Conservation (phyloP, 2,888 invertebrate species). For the Trissolcus japonicus region DNA sequence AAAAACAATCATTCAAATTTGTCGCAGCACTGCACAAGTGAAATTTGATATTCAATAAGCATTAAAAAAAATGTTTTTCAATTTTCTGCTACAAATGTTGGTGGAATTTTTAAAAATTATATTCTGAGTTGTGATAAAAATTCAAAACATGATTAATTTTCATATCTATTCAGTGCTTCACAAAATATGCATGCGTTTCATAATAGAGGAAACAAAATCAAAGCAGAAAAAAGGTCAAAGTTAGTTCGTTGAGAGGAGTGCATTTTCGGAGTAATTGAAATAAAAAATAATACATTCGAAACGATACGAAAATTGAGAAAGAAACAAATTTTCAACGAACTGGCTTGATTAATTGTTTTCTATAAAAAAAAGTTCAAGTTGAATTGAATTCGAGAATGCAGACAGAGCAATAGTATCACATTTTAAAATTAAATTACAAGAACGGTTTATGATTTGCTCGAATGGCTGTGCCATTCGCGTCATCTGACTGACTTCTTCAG, state of each 20-base stretch:
- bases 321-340: conserved; percentile 12
- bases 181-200: conserved; percentile 50
- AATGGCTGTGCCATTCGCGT: conserved; percentile 23
- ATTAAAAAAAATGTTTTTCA: background rate
- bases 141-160: conserved; percentile 25
- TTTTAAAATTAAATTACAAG: conserved; percentile 18
- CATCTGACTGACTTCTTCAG: conserved; percentile 35
- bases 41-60: conserved; percentile 2
- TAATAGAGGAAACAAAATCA: conserved; percentile 14
- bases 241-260: conserved; percentile 23
- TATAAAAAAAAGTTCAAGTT: conserved; percentile 16
- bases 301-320: background rate
- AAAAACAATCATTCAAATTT: too few species aligned
- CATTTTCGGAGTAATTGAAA: too few species aligned
- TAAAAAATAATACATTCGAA: background rate
- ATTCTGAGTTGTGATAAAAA: background rate
- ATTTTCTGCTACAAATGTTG: background rate
- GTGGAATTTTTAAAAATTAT: too few species aligned
- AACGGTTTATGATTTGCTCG: conserved; percentile 23
- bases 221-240: background rate
- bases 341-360: conserved; percentile 19
- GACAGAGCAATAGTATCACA: conserved; percentile 1
- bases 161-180: conserved; percentile 52
- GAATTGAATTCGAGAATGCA: conserved; percentile 17
- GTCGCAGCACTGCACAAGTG: background rate